Percentiles rank a stretch among this genome's conserved stretches.
Conservation (phyloP, 35 echinoderm and acorn worm genomes). For the Lytechinus variegatus region DNA sequence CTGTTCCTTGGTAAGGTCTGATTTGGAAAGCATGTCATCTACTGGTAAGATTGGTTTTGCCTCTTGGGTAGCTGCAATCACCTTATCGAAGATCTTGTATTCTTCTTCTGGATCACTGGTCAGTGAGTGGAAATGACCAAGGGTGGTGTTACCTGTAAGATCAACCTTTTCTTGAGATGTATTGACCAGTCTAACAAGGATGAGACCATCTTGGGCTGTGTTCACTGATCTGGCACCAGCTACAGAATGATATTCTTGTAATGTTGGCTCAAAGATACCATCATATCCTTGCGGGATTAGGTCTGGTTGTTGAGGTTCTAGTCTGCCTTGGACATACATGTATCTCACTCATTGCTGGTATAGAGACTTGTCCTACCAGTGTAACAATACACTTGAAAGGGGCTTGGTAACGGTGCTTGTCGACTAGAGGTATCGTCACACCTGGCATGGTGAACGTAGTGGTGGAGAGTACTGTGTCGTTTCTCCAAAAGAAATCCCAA, state of each 20-base stretch:
- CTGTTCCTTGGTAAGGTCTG: slow-evolving; percentile 13
- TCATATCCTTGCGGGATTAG: neutral
- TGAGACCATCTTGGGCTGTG: slow-evolving; percentile 31
- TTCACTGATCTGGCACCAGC: slow-evolving; percentile 12
- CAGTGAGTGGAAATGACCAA: slow-evolving; percentile 25
- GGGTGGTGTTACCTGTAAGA: neutral
- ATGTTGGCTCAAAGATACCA: slow-evolving; percentile 34
- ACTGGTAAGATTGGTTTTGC: neutral
- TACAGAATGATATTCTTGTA: slow-evolving; percentile 19
- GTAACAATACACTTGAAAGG: slow-evolving; percentile 33
- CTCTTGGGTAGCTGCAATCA: neutral
- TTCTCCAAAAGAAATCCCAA: slow-evolving; percentile 44
- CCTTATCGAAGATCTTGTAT: slow-evolving; percentile 9
- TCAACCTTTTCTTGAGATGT: slow-evolving; percentile 22
- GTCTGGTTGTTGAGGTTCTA: slow-evolving; percentile 9
- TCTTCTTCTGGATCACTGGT: neutral
- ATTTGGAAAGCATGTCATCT: neutral
- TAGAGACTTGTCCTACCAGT: neutral
- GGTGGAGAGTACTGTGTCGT: neutral
- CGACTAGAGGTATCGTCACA: neutral
- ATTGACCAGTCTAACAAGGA: slow-evolving; percentile 30
- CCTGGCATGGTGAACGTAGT: slow-evolving; percentile 21
- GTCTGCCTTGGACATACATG: slow-evolving; percentile 44
- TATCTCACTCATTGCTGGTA: slow-evolving; percentile 22
- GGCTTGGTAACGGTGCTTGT: neutral